Evolutionary conservation across 2,113 vertebrate species (phyloP), one percentile per base, ranked within the genome.

Genomic region (Indicator indicator): DNA sequence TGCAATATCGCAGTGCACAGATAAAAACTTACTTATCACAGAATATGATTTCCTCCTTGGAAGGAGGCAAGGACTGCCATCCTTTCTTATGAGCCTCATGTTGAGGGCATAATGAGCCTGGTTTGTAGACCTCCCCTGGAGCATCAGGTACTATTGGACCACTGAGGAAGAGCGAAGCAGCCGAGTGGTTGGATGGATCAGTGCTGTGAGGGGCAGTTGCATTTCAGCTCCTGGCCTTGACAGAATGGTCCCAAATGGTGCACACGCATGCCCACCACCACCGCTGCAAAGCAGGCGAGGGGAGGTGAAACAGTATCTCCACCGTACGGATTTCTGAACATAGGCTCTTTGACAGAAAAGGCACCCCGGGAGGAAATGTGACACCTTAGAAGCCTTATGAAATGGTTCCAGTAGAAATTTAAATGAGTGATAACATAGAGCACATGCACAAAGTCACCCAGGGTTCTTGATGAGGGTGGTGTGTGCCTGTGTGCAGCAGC

Each of bases 381-480:
- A 86, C 50, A 58, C 89, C 91, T 92, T 3, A 8, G 68, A 80
- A 74, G 60, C 84, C 64, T 93, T 81, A 93, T 65, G 65, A 83
- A 93, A 86, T 56, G 60, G 55, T 93, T 97, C 73, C 88, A 78
- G 73, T 62, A 80, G 79, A 93, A 91, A 94, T 91, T 93, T 23
- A 68, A 90, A 90, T 68, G 88, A 83, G 87, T 64, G 88, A 72
- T 94, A 91, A 68, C 78, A 2, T 8, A 36, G 65, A 85, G 59
- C 86, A 46, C 73, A 68, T 9, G 75, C 32, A 68, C 33, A 28
- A 38, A 77, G 33, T 91, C 85, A 70, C 69, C 55, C 1, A 6
- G 4, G 4, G 5, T 76, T 86, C 75, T 54, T 12, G 7, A n/a
- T 0, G 79, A 91, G 72, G 62, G 54, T 9, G 3, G 48, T 26